A percentile compares a stretch with the other conserved stretches of the same genome.
phyloP scores from a whole-genome alignment of 2,797 vertebrate genomes.

The Pseudochromis fuscus region DNA sequence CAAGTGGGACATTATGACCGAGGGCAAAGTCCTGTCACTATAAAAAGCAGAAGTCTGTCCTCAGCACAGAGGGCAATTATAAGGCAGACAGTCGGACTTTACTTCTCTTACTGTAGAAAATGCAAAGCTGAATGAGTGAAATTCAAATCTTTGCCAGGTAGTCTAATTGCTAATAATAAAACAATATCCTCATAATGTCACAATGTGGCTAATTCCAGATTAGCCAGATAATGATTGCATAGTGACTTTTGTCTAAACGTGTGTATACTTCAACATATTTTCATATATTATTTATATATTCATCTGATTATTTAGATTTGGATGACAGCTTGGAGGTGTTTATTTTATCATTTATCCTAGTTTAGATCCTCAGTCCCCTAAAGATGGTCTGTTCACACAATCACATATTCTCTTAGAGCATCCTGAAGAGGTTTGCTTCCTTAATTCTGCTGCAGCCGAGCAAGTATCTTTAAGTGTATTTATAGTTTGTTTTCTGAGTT shows the following conservation, averaged over 20 bases:
- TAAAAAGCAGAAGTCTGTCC: conserved; percentile 53
- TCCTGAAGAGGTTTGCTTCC: too few relatives aligned
- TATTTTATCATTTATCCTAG: too few relatives aligned
- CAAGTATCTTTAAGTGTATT: too few relatives aligned
- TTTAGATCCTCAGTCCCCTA: too few relatives aligned
- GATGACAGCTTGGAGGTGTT: too few relatives aligned
- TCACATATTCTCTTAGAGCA: not conserved
- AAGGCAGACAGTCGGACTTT: conserved; percentile 25
- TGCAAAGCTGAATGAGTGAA: not conserved
- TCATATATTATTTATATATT: not conserved
- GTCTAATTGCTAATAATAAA: not conserved
- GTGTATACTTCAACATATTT: not conserved
- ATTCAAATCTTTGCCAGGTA: not conserved
- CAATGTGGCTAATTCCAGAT: not conserved
- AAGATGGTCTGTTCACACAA: not conserved
- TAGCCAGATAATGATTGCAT: not conserved
- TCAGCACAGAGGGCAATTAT: conserved; percentile 47
- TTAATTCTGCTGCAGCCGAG: too few relatives aligned
- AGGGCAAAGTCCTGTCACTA: conserved; percentile 59
- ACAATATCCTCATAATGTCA: not conserved
- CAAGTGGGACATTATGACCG: conserved; percentile 57
- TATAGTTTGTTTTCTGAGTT: too few relatives aligned
- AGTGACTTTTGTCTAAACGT: not conserved
- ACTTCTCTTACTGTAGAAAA: conserved; percentile 4
- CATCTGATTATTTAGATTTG: not conserved